Base-by-base conservation (phyloP, 2,113 vertebrate species). In the Sceloporus tristichus region DNA sequence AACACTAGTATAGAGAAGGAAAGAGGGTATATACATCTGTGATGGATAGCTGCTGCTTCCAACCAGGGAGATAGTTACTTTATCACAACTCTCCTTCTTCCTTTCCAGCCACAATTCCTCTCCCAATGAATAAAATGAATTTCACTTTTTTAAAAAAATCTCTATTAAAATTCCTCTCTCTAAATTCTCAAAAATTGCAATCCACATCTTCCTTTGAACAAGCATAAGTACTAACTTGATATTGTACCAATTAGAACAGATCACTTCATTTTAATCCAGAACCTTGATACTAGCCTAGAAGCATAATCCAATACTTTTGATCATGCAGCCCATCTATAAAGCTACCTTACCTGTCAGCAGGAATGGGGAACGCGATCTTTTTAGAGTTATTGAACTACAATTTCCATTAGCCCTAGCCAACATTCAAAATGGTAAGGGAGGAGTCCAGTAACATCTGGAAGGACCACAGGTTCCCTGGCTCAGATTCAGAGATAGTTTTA, bases 181-280 rank as follows among this genome's bases (percentile, higher is more conserved):
- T 16, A 70, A 84, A 71, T 83, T 53, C 42, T 71, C 40, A 66
- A 66, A 84, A 18, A 21, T 19, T 85, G 56, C 48, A 77, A 77
- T 48, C 13, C 13, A 54, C n/a, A 38, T 29, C 48, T 77, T 71
- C 65, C 84, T 5, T 62, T 76, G 34, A 85, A 21, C 40, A 65
- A 40, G 38, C 23, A 66, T n/a, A 14, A 29, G 48, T 54, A 83
- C 21, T 27, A 83, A 88, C 62, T 56, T 54, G 62, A 54, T 78
- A 53, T 65, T 88, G 76, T 56, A 65, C 27, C 29, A 21, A 82
- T 56, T 83, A 78, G 83, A 78, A 68, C 25, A 83, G 65, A 34
- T 84, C 23, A 25, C 25, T 70, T 77, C 7, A 13, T 73, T 68
- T 42, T 70, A 68, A 78, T 27, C 29, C n/a, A 68, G 8, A 29